Evolutionary conservation across 1,140 invertebrate genomes (phyloP).

Genomic region (Epicauta chinensis): DNA sequence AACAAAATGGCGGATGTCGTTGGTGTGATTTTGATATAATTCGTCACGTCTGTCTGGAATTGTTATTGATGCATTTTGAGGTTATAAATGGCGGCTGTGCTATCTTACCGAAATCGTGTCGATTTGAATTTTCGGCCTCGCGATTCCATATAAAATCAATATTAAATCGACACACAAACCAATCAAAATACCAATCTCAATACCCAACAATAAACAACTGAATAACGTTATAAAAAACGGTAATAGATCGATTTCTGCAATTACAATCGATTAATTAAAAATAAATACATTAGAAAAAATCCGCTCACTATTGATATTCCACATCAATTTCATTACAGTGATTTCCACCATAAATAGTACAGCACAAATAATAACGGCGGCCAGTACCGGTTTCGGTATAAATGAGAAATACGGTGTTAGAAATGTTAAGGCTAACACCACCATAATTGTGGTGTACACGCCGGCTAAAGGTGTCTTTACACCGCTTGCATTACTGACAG

Average conservation of each 20-base stretch:
- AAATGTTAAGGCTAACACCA: slow-evolving; percentile 48
- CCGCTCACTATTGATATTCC: slow-evolving; percentile 56
- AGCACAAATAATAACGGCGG: slow-evolving; percentile 63
- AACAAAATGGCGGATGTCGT: slow-evolving; percentile 54
- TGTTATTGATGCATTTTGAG: slow-evolving; percentile 12
- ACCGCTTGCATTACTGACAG: slow-evolving; percentile 69
- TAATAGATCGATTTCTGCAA: slow-evolving; percentile 68
- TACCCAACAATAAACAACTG: slow-evolving; percentile 63
- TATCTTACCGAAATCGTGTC: slow-evolving; percentile 37
- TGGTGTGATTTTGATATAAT: slow-evolving; percentile 50
- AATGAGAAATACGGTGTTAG: slow-evolving; percentile 64
- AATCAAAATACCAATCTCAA: slow-evolving; percentile 78
- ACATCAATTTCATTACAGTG: slow-evolving; percentile 52
- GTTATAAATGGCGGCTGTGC: not conserved
- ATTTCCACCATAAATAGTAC: slow-evolving; percentile 64
- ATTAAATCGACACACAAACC: slow-evolving; percentile 72
- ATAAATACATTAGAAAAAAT: not conserved
- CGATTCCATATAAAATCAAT: slow-evolving; percentile 72
- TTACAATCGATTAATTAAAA: slow-evolving; percentile 14
- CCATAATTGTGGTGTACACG: slow-evolving; percentile 54
- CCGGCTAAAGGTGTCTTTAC: slow-evolving; percentile 68
- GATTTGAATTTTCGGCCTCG: slow-evolving; percentile 62
- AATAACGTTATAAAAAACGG: slow-evolving; percentile 67
- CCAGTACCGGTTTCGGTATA: slow-evolving; percentile 60
- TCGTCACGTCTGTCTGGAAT: slow-evolving; percentile 41